These are phyloP conservation scores for Apeira syringaria DNA, from an alignment of 2,888 invertebrate species.

Conservation along the genomic window DNA sequence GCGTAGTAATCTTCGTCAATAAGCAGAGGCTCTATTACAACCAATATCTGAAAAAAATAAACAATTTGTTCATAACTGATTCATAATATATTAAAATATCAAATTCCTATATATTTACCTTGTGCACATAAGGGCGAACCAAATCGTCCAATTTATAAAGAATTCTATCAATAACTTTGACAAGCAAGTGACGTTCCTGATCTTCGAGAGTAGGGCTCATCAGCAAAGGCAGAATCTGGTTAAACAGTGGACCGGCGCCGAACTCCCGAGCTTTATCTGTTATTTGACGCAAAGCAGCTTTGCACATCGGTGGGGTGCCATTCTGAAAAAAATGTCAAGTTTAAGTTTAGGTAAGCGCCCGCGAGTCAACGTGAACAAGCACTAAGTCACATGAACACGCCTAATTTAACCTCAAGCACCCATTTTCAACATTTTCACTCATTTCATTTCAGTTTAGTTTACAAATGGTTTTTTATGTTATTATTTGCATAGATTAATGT, in stretches of 20 bases:
- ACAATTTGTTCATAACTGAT: no score
- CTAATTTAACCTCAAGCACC: no score
- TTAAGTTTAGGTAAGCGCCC: no score
- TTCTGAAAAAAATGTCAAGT: conserved; percentile 86
- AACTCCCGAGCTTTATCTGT: conserved; percentile 99
- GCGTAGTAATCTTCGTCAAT: conserved; percentile 99
- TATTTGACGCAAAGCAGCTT: conserved; percentile 98
- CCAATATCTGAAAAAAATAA: conserved; percentile 88
- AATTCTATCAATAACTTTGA: conserved; percentile 99
- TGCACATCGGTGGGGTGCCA: conserved; percentile 99
- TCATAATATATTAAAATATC: no score
- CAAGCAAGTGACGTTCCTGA: conserved; percentile 98
- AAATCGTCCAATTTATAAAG: conserved; percentile 99
- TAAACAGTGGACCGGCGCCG: conserved; percentile 99
- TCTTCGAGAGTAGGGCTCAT: conserved; percentile 99
- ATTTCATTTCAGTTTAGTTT: no score
- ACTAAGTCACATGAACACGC: no score
- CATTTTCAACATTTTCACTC: no score
- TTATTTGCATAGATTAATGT: no score
- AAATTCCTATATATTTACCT: conserved; percentile 74
- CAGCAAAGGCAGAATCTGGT: conserved; percentile 98
- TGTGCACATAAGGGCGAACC: conserved; percentile 99
- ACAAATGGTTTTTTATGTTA: no score
- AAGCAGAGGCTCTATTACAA: conserved; percentile 98
- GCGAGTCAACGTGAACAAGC: no score